Evolutionary conservation across 2,888 invertebrate genomes (phyloP), one percentile per base, ranked within the genome.

Genomic region (Xestia sexstrigata): DNA sequence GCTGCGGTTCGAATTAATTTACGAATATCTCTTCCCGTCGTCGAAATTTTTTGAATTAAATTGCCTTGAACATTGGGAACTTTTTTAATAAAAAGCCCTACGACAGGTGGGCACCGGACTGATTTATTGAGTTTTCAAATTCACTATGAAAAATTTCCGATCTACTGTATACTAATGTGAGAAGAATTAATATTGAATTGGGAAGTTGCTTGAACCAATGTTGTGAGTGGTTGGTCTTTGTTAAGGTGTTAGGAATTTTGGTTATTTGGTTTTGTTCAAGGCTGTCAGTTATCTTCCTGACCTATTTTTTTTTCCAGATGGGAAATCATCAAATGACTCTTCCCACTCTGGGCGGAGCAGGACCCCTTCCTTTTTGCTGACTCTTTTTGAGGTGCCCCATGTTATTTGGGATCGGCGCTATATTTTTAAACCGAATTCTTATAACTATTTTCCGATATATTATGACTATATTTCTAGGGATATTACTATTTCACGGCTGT

Each of bases 81-180:
- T 95, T 95, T 95, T 95, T 95, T 95, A 95, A 95, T 95, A 95
- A 94, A 95, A 92, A 89, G 86, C 84, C 84, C 75, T 86, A 88
- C 90, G 93, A 93, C 94, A 95, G 95, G 95, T 95, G 94, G 91
- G 83, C 87, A 87, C 88, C 83, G 78, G 82, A 81, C 87, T 92
- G 94, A 95, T 95, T 95, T 95, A 95, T 94, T 93, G 93, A 91
- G 89, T 92, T 92, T 90, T 88, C 88, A 90, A 92, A 93, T 92
- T 93, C 86, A 89, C 90, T 88, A 89, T 85, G 89, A 82, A 86
- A 90, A 90, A 90, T 90, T 88, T 89, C 89, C 86, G 81, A 84
- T 87, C 82, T 78, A 68, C 79, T 82, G 84, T 85, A 82, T 81
- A 84, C 77, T 84, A 81, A 88, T 81, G 78, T 69, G 82, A 74